Evolutionary conservation across 2,888 invertebrate species (phyloP), one percentile per base, ranked within the genome.

Genomic region (Dascillus cervinus): DNA sequence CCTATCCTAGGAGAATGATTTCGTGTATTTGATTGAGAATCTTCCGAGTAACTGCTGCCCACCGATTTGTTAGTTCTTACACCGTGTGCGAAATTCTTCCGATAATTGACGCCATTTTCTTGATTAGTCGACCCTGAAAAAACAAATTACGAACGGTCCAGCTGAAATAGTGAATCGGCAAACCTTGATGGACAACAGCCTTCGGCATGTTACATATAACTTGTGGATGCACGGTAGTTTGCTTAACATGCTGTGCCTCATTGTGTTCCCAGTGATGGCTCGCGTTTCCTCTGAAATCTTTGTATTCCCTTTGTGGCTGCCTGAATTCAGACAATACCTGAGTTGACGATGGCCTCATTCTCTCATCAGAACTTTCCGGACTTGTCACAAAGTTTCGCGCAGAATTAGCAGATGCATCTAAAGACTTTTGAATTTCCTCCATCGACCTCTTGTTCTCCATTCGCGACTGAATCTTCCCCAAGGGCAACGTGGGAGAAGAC

Each of bases 31-130:
- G 47, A 29, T 33, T 51, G 53, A 3, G 71, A 71, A 37, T 71
- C 60, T 50, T 72, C 72, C 22, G 71, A 71, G 52, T 69, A 67
- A 27, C 72, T 72, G 50, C 70, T 71, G 23, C 66, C 66, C 46
- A 73, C 69, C 1, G 71, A 69, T 46, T 58, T 60, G 11, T 60
- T 58, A 28, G 59, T 59, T 41, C 63, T 62, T 6, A 69, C 65
- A n/a, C 81, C 80, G 47, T 79, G 74, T 13, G 81, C 81, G 68
- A 82, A 82, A 66, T 82, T 78, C 60, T 73, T 71, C 49, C 82
- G 69, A 64, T 82, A 82, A 69, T 82, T 82, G 60, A 78, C 79
- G 25, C 69, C 67, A 38, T 59, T 60, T 22, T 60, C 57, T 1
- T 56, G 53, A 9, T 62, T 49, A 29, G 38, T 43, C 12, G 49